phyloP scores from a whole-genome alignment of 2,113 vertebrate genomes.

The Nibea coibor region DNA sequence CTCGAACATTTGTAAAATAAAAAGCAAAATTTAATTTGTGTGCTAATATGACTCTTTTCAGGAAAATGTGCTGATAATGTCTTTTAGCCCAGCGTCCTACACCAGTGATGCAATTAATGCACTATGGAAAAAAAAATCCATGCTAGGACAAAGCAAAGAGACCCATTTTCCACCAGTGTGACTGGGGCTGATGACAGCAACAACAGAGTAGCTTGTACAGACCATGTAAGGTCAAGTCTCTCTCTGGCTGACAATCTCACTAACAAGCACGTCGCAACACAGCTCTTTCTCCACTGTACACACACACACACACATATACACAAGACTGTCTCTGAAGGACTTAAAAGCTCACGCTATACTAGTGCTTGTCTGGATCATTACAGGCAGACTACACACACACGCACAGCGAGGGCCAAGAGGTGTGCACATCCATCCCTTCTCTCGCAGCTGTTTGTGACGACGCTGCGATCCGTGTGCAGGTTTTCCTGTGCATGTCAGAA shows the following conservation, averaged over 20 bases:
- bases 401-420: conserved; percentile 19
- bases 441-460: conserved; percentile 21
- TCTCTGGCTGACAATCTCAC: conserved; percentile 65
- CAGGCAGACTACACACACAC: conserved; percentile 28
- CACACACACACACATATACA: conserved; percentile 32
- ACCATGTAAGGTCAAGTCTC: conserved; percentile 73
- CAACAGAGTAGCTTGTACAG: conserved; percentile 62
- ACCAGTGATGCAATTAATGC: background rate
- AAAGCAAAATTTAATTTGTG: background rate
- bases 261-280: conserved; percentile 71
- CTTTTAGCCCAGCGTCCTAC: background rate
- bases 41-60: background rate
- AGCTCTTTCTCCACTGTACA: conserved; percentile 25
- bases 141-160: conserved; percentile 25
- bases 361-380: conserved; percentile 62
- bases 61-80: background rate
- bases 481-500: background rate
- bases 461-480: background rate
- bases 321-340: conserved; percentile 31
- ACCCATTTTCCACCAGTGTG: conserved; percentile 50
- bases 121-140: background rate
- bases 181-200: conserved; percentile 59
- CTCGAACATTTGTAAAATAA: background rate
- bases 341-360: conserved; percentile 50
- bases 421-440: conserved; percentile 23